phyloP scores from a whole-genome alignment of 1,140 invertebrate species.

The Drosophila sturtevanti region DNA sequence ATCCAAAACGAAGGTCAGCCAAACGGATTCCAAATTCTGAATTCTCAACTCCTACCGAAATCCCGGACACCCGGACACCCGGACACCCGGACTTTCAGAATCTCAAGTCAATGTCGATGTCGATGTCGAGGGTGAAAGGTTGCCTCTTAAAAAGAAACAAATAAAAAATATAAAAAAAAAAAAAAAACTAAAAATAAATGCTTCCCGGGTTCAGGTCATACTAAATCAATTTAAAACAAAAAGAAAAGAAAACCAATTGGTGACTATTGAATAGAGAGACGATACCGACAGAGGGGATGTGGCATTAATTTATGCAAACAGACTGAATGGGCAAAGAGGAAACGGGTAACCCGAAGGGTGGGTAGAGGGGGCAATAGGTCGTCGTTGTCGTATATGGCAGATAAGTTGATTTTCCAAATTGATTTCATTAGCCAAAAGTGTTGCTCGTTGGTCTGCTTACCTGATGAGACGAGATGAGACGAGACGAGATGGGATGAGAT shows the following conservation, averaged over 20 bases:
- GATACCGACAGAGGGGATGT: not conserved
- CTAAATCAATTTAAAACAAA: conserved; percentile 71
- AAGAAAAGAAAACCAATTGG: conserved; percentile 22
- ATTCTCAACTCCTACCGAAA: no score
- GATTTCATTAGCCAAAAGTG: conserved; percentile 72
- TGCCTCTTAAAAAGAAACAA: conserved; percentile 1
- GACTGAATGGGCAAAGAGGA: conserved; percentile 12
- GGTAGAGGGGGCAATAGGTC: not conserved
- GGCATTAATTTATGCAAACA: conserved; percentile 68
- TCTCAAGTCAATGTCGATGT: not conserved
- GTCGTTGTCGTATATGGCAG: conserved; percentile 1
- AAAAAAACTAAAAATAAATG: conserved; percentile 36
- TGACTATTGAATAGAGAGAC: conserved; percentile 43
- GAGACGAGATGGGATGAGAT: no score
- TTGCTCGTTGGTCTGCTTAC: conserved; percentile 34
- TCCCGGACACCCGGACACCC: not conserved
- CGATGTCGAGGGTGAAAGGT: conserved; percentile 9
- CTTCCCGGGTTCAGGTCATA: conserved; percentile 51
- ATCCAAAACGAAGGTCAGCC: conserved; percentile 62
- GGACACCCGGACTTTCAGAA: not conserved
- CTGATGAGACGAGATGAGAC: conserved; percentile 29
- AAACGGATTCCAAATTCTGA: conserved; percentile 37
- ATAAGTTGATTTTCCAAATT: conserved; percentile 70
- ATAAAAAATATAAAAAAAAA: not conserved
- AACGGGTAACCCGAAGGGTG: not conserved